These are phyloP conservation scores for Gymnobelideus leadbeateri DNA, from an alignment of 2,113 vertebrate genomes.

Conservation along the genomic window DNA sequence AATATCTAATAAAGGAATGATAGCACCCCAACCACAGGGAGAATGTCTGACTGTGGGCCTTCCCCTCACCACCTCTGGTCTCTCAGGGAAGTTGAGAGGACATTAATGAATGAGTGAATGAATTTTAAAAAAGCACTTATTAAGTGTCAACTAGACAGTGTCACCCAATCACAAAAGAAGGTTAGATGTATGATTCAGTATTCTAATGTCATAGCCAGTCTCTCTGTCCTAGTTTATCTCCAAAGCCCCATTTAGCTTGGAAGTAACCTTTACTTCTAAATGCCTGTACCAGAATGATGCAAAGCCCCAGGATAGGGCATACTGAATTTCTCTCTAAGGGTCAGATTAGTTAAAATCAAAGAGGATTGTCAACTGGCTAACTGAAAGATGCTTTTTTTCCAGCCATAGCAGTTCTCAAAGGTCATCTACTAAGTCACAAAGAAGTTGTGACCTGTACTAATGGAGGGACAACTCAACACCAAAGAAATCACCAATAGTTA, in stretches of 20 bases:
- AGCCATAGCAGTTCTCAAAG: not conserved
- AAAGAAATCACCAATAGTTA: not conserved
- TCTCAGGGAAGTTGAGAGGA: not conserved
- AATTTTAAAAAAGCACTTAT: not conserved
- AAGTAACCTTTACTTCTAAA: not conserved
- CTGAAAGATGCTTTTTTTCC: not conserved
- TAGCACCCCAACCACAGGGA: too few relatives aligned
- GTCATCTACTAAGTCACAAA: not conserved
- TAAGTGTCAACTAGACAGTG: not conserved
- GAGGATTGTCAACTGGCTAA: not conserved
- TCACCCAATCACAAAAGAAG: not conserved
- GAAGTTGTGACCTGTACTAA: not conserved
- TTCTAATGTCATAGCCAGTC: not conserved
- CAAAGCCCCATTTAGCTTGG: not conserved
- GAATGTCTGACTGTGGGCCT: not conserved
- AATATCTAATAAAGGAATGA: too few relatives aligned
- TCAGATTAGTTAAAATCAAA: not conserved
- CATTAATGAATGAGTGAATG: not conserved
- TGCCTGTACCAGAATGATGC: too few relatives aligned
- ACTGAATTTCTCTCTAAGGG: too few relatives aligned
- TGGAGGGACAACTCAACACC: not conserved
- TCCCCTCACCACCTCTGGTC: not conserved
- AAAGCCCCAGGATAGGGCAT: too few relatives aligned
- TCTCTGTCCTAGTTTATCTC: not conserved
- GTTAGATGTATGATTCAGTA: not conserved